Evolutionary conservation across 1,140 invertebrate genomes (phyloP), one percentile per base, ranked within the genome.

Genomic region (Lepidurus packardi): DNA sequence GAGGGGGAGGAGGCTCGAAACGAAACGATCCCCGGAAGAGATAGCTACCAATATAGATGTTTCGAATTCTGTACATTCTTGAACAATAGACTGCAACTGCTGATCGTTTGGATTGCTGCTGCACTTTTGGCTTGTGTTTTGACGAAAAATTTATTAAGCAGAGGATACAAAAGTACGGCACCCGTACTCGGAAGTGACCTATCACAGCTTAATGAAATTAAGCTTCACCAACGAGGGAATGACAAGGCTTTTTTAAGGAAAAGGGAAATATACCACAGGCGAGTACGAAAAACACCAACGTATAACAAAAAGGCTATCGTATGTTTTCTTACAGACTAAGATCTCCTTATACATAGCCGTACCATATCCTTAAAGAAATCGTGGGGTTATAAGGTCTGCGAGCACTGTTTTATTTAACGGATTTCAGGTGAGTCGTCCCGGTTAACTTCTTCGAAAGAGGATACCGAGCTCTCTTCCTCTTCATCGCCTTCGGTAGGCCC

Each of bases 391-490:
- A 65, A 65, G 8, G 7, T n/a, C 16, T 65, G 53, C 13, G 16
- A 65, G 53, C 34, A 65, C 21, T 7, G 21, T 65, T 21, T 65
- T 65, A 16, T 11, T 65, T 65, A 65, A 21, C 21, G 76, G 42
- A 77, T 75, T n/a, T 45, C 44, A 6, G 79, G 73, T 42, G 78
- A 77, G 74, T 81, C 80, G 47, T 78, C 78, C 41, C 81, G 78
- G 75, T 81, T 80, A 42, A 82, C 78, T 47, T 82, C 81, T 80
- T 82, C 81, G 76, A 82, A 82, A 9, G 81, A 82, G 21, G 81
- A 82, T 7, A 78, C 81, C 16, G 80, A 79, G 41, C 79, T 81
- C 1, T 78, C 79, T 47, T 81, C 80, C 0, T 78, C 79, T 43
- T 81, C 80, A 24, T 78, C 78, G 4, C 79, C 79, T 11, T 78